phyloP scores from a whole-genome alignment of 2,113 vertebrate genomes.

The Emydura subglobosa region DNA sequence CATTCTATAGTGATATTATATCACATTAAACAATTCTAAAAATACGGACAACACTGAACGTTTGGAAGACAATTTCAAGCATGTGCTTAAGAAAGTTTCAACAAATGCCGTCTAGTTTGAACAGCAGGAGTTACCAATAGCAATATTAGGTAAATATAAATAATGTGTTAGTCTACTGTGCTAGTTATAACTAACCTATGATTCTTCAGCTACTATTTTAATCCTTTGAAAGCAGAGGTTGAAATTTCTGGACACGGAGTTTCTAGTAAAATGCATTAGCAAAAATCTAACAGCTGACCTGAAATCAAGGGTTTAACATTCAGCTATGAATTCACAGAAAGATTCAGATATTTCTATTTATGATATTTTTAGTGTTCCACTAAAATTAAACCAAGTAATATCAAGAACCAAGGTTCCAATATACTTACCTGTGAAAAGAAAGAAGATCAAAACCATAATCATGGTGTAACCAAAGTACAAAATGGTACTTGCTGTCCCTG shows the following conservation, averaged over 20 bases:
- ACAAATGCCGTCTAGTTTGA: neutral
- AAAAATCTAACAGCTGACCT: neutral
- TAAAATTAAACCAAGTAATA: neutral
- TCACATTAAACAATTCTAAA: neutral
- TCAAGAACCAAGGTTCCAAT: neutral
- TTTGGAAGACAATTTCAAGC: neutral
- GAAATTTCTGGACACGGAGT: neutral
- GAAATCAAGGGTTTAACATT: neutral
- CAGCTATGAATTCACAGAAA: neutral
- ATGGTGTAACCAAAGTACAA: conserved; percentile 95
- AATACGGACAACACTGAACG: neutral
- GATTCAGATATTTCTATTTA: neutral
- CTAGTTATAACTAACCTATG: neutral
- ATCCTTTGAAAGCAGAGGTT: neutral
- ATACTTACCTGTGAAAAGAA: conserved; percentile 91
- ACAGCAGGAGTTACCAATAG: neutral
- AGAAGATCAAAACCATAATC: conserved; percentile 97
- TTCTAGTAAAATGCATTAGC: neutral
- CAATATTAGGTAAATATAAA: neutral
- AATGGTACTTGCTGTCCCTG: conserved; percentile 92
- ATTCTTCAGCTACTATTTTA: neutral
- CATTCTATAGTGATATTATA: neutral
- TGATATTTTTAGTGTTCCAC: neutral
- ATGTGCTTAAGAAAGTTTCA: neutral
- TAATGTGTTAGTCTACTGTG: neutral